phyloP scores from a whole-genome alignment of 2,888 invertebrate genomes.

The Trypoxylon attenuatum region DNA sequence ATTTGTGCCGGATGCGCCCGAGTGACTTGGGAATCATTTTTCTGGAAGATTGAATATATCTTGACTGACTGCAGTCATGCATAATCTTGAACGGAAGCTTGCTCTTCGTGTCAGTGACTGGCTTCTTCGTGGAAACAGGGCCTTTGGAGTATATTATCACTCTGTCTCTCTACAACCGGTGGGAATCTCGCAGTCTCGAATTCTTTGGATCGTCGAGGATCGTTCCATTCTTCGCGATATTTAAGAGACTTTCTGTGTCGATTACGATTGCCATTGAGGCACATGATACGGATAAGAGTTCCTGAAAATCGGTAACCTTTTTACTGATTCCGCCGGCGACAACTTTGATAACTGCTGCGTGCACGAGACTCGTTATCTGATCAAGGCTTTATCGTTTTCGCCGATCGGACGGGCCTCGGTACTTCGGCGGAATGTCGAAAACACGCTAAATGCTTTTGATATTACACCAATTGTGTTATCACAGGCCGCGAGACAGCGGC shows the following conservation, averaged over 20 bases:
- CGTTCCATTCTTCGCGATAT: conserved; percentile 5
- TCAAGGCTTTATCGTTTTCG: not conserved
- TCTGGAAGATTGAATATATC: conserved; percentile 12
- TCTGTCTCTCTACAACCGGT: too few species aligned
- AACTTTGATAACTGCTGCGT: not conserved
- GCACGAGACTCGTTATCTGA: not conserved
- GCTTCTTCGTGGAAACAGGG: not conserved
- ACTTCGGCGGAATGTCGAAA: too few species aligned
- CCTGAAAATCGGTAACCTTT: not conserved
- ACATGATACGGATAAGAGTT: not conserved
- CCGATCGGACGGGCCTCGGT: too few species aligned
- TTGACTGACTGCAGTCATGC: conserved; percentile 28
- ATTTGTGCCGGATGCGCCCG: conserved; percentile 58
- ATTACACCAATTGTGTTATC: too few species aligned
- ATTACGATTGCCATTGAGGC: not conserved
- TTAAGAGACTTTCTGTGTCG: not conserved
- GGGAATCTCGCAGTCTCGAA: too few species aligned
- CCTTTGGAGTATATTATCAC: too few species aligned
- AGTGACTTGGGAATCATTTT: conserved; percentile 49
- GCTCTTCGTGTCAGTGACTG: not conserved
- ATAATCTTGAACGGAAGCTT: not conserved
- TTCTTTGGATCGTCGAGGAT: not conserved
- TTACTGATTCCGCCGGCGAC: not conserved
- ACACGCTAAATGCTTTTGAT: too few species aligned
- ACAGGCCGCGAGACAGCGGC: too few species aligned